Conservation (phyloP, 2,888 invertebrate genomes). For the Dichetophora obliterata region DNA sequence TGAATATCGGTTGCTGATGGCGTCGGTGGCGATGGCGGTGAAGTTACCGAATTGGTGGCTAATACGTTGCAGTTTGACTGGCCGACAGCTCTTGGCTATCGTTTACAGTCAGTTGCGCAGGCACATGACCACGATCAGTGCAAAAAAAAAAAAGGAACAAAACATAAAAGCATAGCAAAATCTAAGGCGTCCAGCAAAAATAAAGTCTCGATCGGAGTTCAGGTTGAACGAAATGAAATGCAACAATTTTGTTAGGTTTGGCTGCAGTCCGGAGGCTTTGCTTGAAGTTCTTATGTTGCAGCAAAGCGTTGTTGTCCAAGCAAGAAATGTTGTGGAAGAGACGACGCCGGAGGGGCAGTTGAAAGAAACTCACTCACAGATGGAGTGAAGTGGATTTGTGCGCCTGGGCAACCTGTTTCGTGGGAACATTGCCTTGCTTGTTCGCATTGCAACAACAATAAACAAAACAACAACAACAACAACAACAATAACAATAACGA, state of each 20-base stretch:
- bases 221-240: slow-evolving; percentile 25
- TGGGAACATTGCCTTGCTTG: slow-evolving; percentile 69
- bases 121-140: slow-evolving; percentile 36
- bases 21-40: slow-evolving; percentile 10
- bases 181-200: slow-evolving; percentile 12
- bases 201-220: slow-evolving; percentile 1
- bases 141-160: slow-evolving; percentile 26
- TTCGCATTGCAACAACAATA: slow-evolving; percentile 44
- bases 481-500: slow-evolving; percentile 35
- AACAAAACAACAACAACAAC: slow-evolving; percentile 21
- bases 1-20: slow-evolving; percentile 15
- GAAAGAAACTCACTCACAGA: slow-evolving; percentile 4
- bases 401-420: slow-evolving; percentile 66
- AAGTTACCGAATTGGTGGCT: slow-evolving; percentile 17
- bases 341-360: background rate
- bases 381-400: slow-evolving; percentile 1
- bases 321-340: slow-evolving; percentile 21
- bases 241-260: slow-evolving; percentile 13
- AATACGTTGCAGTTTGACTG: slow-evolving; percentile 30
- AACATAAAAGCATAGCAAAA: slow-evolving; percentile 12
- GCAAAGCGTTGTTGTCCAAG: background rate
- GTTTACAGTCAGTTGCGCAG: slow-evolving; percentile 40
- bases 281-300: too few relatives aligned
- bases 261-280: background rate
- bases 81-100: slow-evolving; percentile 40